A percentile compares a stretch with the other conserved stretches of the same genome.
Conservation (phyloP, 2,797 vertebrate genomes). For the Anomalospiza imberbis region DNA sequence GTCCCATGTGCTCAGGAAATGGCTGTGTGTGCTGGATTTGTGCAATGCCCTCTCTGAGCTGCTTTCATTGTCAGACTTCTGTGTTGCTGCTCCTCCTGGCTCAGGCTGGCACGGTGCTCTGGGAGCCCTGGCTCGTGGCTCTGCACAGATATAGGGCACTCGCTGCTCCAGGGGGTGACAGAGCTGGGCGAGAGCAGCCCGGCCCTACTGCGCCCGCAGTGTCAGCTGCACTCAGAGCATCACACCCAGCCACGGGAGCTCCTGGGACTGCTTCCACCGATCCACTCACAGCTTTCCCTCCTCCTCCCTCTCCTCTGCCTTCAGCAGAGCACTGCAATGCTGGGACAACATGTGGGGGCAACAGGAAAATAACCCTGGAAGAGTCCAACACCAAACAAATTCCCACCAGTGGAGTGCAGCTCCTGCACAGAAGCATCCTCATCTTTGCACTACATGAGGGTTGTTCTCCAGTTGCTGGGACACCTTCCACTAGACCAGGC, state of each 20-base stretch:
- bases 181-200: slow-evolving; percentile 28
- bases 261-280: background rate
- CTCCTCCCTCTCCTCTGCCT: background rate
- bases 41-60: background rate
- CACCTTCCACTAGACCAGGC: background rate
- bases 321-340: background rate
- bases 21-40: background rate
- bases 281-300: background rate
- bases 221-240: slow-evolving; percentile 29
- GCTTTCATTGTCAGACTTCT: background rate
- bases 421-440: background rate
- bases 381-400: background rate
- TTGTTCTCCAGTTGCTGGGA: background rate
- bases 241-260: background rate
- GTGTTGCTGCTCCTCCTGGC: background rate
- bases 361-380: background rate
- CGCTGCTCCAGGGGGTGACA: slow-evolving; percentile 14
- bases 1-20: background rate
- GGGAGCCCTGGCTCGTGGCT: slow-evolving; percentile 1
- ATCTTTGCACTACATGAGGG: rapidly evolving
- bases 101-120: slow-evolving; percentile 2
- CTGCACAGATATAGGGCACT: slow-evolving; percentile 35
- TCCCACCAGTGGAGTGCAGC: background rate
- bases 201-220: background rate
- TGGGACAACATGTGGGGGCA: no score